Evolutionary conservation across 2,797 vertebrate species (phyloP), one percentile per base, ranked within the genome.

Genomic region (Crocodylus rhombifer): DNA sequence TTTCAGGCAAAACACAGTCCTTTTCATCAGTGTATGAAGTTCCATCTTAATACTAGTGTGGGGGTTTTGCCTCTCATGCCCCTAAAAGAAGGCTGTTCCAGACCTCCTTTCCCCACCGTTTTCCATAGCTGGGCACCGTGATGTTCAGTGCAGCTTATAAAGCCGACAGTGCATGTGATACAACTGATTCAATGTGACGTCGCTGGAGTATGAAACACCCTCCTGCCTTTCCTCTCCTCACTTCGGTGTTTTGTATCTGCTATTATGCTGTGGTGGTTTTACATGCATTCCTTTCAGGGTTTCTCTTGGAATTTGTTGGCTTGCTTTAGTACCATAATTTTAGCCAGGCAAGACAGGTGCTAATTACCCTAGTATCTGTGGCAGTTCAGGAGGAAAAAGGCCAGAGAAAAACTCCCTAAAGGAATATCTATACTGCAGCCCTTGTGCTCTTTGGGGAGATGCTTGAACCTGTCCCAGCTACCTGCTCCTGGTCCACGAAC

Each of bases 21-120:
- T 4, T 1, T 67, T 51, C 1, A 0, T 67, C 26, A 1, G 3
- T 15, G 42, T 1, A 0, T 69, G 5, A 67, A n/a, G 33, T 21
- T 84, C 82, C 60, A 28, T 79, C 81, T 77, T 36, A 36, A 63
- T 36, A 14, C 58, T 60, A 23, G 28, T 33, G 33, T 4, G 33
- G 33, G 33, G 33, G 33, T 36, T 36, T 36, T 36, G 33, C 33
- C 33, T 36, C 33, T 36, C 33, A 36, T 36, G 33, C 33, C 33
- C 33, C 33, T 36, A 36, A 36, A 57, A 13, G 30, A 33, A 65
- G 14, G 57, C 3, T 80, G 17, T 75, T 76, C 62, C 81, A 36
- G 33, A 36, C 33, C 33, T 36, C 33, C 33, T 36, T 36, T 36
- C 33, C 33, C 33, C 33, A 36, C 33, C 33, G 4, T 36, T 36